Base-by-base conservation (phyloP, 2,888 invertebrate genomes). In the Pecten maximus region DNA sequence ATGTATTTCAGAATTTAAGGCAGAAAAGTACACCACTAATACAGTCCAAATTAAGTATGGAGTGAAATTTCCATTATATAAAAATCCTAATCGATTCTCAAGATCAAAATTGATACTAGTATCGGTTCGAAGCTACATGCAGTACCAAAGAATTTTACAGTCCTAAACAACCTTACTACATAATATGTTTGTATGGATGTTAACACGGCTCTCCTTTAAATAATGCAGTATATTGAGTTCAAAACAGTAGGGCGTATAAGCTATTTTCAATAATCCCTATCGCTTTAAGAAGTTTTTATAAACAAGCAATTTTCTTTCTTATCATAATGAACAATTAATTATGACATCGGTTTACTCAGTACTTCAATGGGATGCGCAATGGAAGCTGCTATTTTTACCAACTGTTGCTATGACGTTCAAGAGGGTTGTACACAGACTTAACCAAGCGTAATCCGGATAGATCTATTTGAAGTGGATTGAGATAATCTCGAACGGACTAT, bases 321-420 rank as follows among this genome's bases (percentile, higher is more conserved):
- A 74, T 74, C 74, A 35, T 74, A 74, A 74, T 74, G 74, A 74
- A 6, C 74, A 74, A 74, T 74, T 74, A 74, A 74, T 28, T 74
- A 74, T 23, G 35, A 74, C 74, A 74, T 74, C 35, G 74, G 28
- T 10, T 35, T 35, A 35, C 28, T 35, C 28, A 35, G 35, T 35
- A 74, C 74, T 35, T 74, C 74, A 74, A 74, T 35, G 8, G 15
- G 74, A 74, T 35, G 28, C 74, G 2, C 2, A 35, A n/a, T 54
- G 19, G 19, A n/a, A 54, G 12, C 74, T 3, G 35, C 28, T 74
- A 74, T 35, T 35, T 74, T 35, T 74, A 74, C 74, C 74, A 60
- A 60, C 74, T 35, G 35, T 35, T 74, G 74, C 74, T 35, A 12
- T 12, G 28, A 28, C 28, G 28, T 74, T 74, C 74, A 74, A 74